Conservation (phyloP, 2,888 invertebrate species). For the Atrina japonica region DNA sequence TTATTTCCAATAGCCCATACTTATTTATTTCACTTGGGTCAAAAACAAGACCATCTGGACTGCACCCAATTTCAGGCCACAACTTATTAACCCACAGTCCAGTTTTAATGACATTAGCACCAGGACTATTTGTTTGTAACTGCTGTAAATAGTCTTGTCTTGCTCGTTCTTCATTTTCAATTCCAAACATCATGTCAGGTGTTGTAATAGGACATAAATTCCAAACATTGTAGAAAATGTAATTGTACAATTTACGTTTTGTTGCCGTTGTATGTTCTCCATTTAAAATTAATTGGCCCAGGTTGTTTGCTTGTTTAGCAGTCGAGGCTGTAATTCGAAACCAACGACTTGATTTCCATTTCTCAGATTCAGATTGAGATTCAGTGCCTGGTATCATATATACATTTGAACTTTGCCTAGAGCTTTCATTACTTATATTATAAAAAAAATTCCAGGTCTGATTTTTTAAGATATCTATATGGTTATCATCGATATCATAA, state of each 20-base stretch:
- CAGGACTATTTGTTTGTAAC: background rate
- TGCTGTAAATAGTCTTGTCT: background rate
- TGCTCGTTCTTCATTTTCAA: constrained; percentile 16
- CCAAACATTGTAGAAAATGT: background rate
- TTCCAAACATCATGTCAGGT: constrained; percentile 6
- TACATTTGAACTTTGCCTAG: background rate
- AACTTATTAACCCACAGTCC: constrained; percentile 15
- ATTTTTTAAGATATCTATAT: background rate
- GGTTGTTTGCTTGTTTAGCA: constrained; percentile 7
- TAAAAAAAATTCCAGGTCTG: background rate
- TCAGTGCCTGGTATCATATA: constrained; percentile 6
- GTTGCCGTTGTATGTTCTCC: background rate
- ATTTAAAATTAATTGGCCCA: background rate
- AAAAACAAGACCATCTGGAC: constrained; percentile 21
- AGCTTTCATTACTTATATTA: background rate
- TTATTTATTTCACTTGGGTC: constrained; percentile 6
- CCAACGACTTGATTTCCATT: constrained; percentile 7
- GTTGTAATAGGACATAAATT: background rate
- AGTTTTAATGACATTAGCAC: constrained; percentile 16
- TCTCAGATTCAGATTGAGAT: constrained; percentile 9
- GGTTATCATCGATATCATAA: background rate
- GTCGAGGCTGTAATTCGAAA: constrained; percentile 12
- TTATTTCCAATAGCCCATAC: constrained; percentile 21
- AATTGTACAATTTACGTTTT: too few species aligned
- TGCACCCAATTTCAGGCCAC: constrained; percentile 16